A percentile compares a stretch with the other conserved stretches of the same genome.
phyloP scores from a whole-genome alignment of 2,797 vertebrate species.

The Anguilla obscura region DNA sequence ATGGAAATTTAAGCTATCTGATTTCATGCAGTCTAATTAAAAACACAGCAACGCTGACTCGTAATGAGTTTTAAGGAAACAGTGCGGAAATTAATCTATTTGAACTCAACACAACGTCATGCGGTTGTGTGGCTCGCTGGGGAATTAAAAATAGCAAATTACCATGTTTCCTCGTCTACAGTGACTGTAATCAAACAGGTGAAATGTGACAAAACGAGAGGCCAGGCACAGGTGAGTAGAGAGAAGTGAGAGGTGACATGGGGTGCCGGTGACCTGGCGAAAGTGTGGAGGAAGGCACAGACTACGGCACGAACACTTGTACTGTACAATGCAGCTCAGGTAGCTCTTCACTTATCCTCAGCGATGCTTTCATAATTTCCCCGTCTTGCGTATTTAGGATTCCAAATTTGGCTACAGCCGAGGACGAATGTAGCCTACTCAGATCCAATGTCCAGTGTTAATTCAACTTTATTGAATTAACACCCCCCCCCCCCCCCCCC shows the following conservation, averaged over 20 bases:
- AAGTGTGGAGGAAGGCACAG: not conserved
- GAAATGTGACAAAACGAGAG: not conserved
- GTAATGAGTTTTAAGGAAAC: not conserved
- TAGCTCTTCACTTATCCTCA: not conserved
- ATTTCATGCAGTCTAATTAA: not conserved
- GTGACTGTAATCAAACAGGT: not conserved
- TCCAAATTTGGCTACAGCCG: not conserved
- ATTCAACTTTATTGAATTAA: too few relatives aligned
- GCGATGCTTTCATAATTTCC: not conserved
- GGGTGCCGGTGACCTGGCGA: not conserved
- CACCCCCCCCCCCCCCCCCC: too few relatives aligned
- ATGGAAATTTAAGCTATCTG: not conserved
- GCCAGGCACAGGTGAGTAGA: not conserved
- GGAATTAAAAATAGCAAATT: too few relatives aligned
- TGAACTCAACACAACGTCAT: not conserved
- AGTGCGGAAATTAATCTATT: not conserved
- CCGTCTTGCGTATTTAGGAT: not conserved
- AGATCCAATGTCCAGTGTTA: too few relatives aligned
- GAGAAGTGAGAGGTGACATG: not conserved
- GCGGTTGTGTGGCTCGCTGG: not conserved
- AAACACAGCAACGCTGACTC: not conserved
- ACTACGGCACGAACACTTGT: too few relatives aligned
- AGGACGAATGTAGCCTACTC: too few relatives aligned
- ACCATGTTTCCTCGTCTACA: not conserved
- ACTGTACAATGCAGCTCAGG: too few relatives aligned